These are phyloP conservation scores for Pegoplata infirma DNA, from an alignment of 2,888 invertebrate genomes.

Conservation along the genomic window DNA sequence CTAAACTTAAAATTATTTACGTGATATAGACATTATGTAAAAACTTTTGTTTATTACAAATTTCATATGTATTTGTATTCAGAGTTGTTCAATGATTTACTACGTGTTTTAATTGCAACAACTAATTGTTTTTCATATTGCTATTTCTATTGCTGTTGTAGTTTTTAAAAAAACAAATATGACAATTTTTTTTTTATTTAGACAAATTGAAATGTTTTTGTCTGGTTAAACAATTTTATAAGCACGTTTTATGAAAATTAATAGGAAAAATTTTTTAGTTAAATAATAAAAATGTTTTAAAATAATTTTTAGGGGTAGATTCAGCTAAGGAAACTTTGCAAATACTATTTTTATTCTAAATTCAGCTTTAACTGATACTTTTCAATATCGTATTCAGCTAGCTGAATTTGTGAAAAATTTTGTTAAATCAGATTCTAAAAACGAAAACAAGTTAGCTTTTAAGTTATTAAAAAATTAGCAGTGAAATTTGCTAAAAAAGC, in stretches of 20 bases:
- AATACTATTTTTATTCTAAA: no score
- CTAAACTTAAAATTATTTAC: not conserved
- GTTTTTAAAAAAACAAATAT: slow-evolving; percentile 29
- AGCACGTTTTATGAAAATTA: not conserved
- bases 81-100: slow-evolving; percentile 7
- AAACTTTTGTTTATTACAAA: not conserved
- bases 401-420: not conserved
- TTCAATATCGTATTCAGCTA: not conserved
- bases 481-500: no score
- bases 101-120: slow-evolving; percentile 48
- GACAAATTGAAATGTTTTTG: not conserved
- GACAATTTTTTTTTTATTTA: slow-evolving; percentile 13
- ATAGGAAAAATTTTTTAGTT: not conserved
- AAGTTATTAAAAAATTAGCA: no score
- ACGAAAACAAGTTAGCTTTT: no score
- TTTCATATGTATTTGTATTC: slow-evolving; percentile 1
- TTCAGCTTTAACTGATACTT: not conserved
- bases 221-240: not conserved
- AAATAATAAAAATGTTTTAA: not conserved
- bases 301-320: no score
- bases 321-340: no score
- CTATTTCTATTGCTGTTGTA: not conserved
- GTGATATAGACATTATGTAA: not conserved
- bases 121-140: not conserved
- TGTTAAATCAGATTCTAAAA: no score